Evolutionary conservation across 2,888 invertebrate species (phyloP).

Genomic region (Mesorhabditis spiculigera): DNA sequence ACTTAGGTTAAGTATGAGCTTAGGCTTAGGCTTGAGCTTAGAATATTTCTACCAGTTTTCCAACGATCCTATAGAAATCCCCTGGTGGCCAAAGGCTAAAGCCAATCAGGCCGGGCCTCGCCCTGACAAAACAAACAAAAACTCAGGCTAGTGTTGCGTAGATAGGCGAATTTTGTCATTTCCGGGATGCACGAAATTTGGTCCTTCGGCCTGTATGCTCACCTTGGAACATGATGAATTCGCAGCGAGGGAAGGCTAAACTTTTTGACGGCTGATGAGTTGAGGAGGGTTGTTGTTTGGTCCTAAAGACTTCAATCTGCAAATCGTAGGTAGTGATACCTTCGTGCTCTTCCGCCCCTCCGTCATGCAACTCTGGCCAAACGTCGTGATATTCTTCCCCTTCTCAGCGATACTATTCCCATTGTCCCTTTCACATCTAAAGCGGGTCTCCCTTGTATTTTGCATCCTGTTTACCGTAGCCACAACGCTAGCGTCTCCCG

Average conservation of each 20-base stretch:
- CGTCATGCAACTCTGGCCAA: not conserved
- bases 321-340: not conserved
- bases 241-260: constrained; percentile 1
- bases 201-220: no score
- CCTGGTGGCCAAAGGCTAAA: no score
- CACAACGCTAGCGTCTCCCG: not conserved
- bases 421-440: not conserved
- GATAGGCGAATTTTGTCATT: no score
- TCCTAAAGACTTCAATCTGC: not conserved
- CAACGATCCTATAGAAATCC: no score
- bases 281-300: constrained; percentile 4
- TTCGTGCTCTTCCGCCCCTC: not conserved
- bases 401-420: constrained; percentile 4
- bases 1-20: no score
- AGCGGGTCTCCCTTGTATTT: not conserved
- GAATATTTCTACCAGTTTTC: no score
- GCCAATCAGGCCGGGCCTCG: no score
- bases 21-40: no score
- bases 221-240: not conserved
- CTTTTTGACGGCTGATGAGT: constrained; percentile 1
- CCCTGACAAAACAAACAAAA: no score
- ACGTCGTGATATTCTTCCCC: not conserved
- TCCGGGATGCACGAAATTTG: no score
- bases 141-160: no score
- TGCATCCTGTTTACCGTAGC: not conserved